Evolutionary conservation across 2,888 invertebrate genomes (phyloP), one percentile per base, ranked within the genome.

Genomic region (Agonum fuliginosum): DNA sequence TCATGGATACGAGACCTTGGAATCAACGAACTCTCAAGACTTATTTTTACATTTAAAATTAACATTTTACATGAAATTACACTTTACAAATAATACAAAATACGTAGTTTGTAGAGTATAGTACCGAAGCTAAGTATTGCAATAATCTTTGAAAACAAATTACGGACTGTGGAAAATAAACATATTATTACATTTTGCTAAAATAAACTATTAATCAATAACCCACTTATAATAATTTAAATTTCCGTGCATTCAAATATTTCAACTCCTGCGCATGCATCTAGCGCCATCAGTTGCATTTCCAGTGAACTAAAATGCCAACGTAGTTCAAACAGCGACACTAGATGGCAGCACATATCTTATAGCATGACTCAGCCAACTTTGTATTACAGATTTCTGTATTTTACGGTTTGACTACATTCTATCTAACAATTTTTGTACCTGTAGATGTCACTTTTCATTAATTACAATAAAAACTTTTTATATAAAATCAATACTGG

Each of bases 1-100:
- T 62, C 62, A 62, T 62, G 62, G 62, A 62, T 48, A 48, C 48
- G 0, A 62, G 62, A 62, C 34, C 62, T 62, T 62, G 34, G 19
- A 54, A n/a, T 20, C 22, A 54, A 54, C 54, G 54, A 54, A 54
- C 54, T 54, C 22, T 54, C 4, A n/a, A 37, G n/a, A 37, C 2
- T 4, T 12, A n/a, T 12, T 37, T 37, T 37, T 37, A 19, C 1
- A 48, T 48, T 48, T 48, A 48, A 48, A 48, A 10, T 17, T 12
- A 48, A 48, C 48, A 48, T 17, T 48, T 48, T 14, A 3, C 17
- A 12, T 8, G 3, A 48, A 19, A 4, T 8, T 34, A 34, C 34
- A n/a, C n/a, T n/a, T n/a, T n/a, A n/a, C n/a, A n/a, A n/a, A n/a
- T n/a, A n/a, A n/a, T n/a, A n/a, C n/a, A n/a, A n/a, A n/a, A n/a